Conservation (phyloP, 2,888 invertebrate species). For the Chorisops tibialis region DNA sequence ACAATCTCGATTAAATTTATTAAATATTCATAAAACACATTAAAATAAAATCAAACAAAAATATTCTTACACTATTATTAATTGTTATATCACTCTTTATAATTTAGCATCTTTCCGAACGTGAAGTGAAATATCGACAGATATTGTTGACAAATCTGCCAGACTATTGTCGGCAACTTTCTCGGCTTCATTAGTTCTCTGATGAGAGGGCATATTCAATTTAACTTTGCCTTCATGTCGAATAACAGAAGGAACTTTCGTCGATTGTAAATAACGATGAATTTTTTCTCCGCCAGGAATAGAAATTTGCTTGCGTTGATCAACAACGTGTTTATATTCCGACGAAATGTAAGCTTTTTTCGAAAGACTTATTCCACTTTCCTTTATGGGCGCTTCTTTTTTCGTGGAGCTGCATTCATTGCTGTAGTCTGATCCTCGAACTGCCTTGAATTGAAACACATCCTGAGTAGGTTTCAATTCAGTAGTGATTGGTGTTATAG, state of each 20-base stretch:
- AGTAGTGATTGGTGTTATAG: slow-evolving; percentile 46
- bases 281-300: slow-evolving; percentile 49
- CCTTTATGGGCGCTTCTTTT: not conserved
- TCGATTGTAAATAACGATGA: slow-evolving; percentile 44
- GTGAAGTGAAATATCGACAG: slow-evolving; percentile 51
- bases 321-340: slow-evolving; percentile 46
- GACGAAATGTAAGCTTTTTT: slow-evolving; percentile 49
- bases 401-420: not conserved
- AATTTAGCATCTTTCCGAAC: slow-evolving; percentile 48
- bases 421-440: slow-evolving; percentile 35
- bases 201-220: slow-evolving; percentile 29
- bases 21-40: too few relatives aligned
- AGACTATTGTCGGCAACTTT: slow-evolving; percentile 42
- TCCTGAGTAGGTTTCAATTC: slow-evolving; percentile 39
- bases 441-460: slow-evolving; percentile 35
- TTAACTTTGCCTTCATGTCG: slow-evolving; percentile 50
- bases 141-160: slow-evolving; percentile 48
- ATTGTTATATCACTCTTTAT: too few relatives aligned
- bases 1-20: too few relatives aligned
- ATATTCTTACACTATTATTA: too few relatives aligned
- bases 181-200: not conserved
- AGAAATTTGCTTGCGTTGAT: slow-evolving; percentile 46
- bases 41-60: too few relatives aligned
- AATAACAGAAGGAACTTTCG: slow-evolving; percentile 45
- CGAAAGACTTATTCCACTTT: slow-evolving; percentile 38